Conservation (phyloP, 2,888 invertebrate species). For the Acrobeloides nanus region DNA sequence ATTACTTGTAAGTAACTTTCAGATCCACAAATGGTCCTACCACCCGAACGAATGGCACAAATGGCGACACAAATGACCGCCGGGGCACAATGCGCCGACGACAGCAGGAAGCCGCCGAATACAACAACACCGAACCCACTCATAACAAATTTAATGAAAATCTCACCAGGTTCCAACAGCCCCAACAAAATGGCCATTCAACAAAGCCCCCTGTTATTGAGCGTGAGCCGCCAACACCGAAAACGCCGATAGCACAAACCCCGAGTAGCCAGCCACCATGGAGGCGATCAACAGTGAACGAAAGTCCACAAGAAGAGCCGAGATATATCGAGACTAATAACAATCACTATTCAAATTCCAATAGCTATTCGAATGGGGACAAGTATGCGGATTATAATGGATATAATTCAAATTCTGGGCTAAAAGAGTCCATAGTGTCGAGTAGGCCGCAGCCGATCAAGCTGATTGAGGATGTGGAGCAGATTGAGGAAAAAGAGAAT, state of each 20-base stretch:
- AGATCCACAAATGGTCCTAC: too few species aligned
- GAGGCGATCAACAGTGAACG: conserved; percentile 61
- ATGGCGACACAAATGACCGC: conserved; percentile 19
- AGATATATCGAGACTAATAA: conserved; percentile 2
- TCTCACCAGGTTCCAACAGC: too few species aligned
- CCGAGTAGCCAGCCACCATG: conserved; percentile 10
- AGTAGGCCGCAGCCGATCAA: conserved; percentile 1
- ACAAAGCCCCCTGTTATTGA: too few species aligned
- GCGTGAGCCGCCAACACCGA: too few species aligned
- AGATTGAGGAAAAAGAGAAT: conserved; percentile 21
- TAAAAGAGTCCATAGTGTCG: too few species aligned
- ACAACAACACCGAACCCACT: conserved; percentile 6
- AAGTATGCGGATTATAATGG: too few species aligned
- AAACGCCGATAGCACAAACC: too few species aligned
- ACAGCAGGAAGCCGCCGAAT: conserved; percentile 31
- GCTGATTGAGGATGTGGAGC: background rate
- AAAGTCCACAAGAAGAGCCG: conserved; percentile 10
- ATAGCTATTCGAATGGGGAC: too few species aligned
- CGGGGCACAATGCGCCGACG: conserved; percentile 29
- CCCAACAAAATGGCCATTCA: too few species aligned
- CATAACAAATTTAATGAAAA: conserved; percentile 20
- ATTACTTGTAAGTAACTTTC: too few species aligned
- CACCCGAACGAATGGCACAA: background rate
- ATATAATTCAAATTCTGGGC: too few species aligned
- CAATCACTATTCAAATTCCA: too few species aligned